These are phyloP conservation scores for Hydrotaea cyrtoneurina DNA, from an alignment of 2,888 invertebrate genomes.

Conservation along the genomic window DNA sequence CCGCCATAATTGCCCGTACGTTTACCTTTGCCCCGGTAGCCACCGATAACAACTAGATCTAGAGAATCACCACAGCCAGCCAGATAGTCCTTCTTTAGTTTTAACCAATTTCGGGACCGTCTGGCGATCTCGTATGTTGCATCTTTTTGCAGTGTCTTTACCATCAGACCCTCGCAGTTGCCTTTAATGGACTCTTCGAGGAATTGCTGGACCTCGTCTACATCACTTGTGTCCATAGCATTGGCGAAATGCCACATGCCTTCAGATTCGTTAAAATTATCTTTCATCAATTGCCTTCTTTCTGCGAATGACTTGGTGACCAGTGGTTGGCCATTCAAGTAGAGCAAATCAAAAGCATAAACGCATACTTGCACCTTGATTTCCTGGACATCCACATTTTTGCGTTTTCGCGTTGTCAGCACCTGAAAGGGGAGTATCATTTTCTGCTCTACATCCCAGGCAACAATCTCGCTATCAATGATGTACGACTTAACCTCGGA, in stretches of 20 bases:
- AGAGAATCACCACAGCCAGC: slow-evolving; percentile 98
- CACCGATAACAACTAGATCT: slow-evolving; percentile 97
- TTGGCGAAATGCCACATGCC: slow-evolving; percentile 96
- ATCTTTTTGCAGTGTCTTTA: slow-evolving; percentile 92
- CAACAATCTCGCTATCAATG: slow-evolving; percentile 98
- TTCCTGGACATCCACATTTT: slow-evolving; percentile 84
- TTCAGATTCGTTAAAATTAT: slow-evolving; percentile 86
- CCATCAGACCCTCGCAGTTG: slow-evolving; percentile 99
- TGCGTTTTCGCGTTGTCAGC: slow-evolving; percentile 96
- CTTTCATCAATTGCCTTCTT: slow-evolving; percentile 87
- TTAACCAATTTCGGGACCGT: slow-evolving; percentile 95
- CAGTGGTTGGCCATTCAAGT: slow-evolving; percentile 92
- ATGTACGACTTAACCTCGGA: slow-evolving; percentile 89
- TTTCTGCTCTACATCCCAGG: slow-evolving; percentile 93
- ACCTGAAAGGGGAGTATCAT: slow-evolving; percentile 98
- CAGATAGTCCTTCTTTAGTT: slow-evolving; percentile 98
- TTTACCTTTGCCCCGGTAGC: slow-evolving; percentile 95
- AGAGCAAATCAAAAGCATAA: slow-evolving; percentile 97
- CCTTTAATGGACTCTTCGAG: slow-evolving; percentile 96
- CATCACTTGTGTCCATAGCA: slow-evolving; percentile 88
- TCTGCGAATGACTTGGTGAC: slow-evolving; percentile 89
- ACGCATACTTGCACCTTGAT: slow-evolving; percentile 92
- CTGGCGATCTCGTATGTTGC: slow-evolving; percentile 99
- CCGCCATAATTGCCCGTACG: slow-evolving; percentile 96
- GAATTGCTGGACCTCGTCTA: slow-evolving; percentile 96